Percentiles rank a stretch among this genome's conserved stretches.
Conservation (phyloP, 2,113 vertebrate species). For the Aviceda subcristata region DNA sequence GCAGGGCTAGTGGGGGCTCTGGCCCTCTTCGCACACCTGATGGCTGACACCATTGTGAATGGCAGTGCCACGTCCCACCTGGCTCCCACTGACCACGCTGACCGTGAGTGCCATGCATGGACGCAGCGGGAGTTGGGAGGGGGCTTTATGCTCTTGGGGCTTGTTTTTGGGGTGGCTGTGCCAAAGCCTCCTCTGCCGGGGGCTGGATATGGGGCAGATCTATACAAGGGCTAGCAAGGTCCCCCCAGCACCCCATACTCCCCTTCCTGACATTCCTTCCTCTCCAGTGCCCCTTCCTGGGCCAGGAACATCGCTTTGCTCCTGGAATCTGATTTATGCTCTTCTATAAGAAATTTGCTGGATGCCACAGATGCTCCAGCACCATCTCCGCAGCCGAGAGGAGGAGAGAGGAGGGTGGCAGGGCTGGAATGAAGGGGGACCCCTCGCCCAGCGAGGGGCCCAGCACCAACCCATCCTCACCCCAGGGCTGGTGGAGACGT, state of each 20-base stretch:
- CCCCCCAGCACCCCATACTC: accelerated
- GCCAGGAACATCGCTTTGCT: accelerated
- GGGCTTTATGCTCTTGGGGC: accelerated
- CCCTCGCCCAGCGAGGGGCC: accelerated
- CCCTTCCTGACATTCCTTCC: accelerated
- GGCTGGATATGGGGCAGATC: background rate
- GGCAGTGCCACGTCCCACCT: slow-evolving; percentile 90
- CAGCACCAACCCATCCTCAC: background rate
- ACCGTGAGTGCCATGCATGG: slow-evolving; percentile 85
- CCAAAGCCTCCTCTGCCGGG: background rate
- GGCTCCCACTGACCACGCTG: slow-evolving; percentile 89
- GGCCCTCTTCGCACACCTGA: slow-evolving; percentile 88
- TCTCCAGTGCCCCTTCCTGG: background rate
- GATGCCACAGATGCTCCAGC: background rate
- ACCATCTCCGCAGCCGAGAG: background rate
- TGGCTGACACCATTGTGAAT: slow-evolving; percentile 86
- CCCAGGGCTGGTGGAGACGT: slow-evolving; percentile 83
- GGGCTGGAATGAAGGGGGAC: background rate
- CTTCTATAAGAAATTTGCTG: background rate
- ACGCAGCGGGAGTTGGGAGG: accelerated
- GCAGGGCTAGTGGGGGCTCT: slow-evolving; percentile 83
- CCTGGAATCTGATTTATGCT: background rate
- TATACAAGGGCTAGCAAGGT: accelerated
- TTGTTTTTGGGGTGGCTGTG: background rate
- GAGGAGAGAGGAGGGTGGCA: background rate